Evolutionary conservation across 2,888 invertebrate genomes (phyloP), one percentile per base, ranked within the genome.

Genomic region (Drosophila merina): DNA sequence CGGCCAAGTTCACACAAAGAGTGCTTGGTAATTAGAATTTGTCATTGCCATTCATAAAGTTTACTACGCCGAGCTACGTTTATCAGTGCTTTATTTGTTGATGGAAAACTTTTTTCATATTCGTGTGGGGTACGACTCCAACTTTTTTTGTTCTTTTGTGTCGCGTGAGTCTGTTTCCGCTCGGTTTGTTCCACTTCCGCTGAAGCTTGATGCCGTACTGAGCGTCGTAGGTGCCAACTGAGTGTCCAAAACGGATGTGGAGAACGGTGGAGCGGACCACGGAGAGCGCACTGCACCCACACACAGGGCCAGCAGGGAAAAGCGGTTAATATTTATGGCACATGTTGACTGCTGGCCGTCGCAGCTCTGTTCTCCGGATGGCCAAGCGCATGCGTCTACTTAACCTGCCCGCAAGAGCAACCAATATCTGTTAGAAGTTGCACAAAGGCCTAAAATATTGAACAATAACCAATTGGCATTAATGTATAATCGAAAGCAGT

Each of bases 251-350:
- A 62, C 71, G 57, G 59, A 54, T 57, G 59, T 52, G 66, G 45
- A 48, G 56, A 38, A 25, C 31, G 60, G 60, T 38, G 47, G 33
- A 52, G 52, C 55, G 63, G 20, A 66, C 58, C 72, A 60, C 74
- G 58, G 77, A 54, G 54, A 71, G 56, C 51, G 28, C 12, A 57
- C 28, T 80, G 76, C 83, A 75, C 55, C 67, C 71, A 57, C 64
- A 69, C 64, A 44, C 26, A 42, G 44, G 28, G 66, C 50, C 54
- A 83, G 72, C 60, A 77, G 68, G 44, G 70, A 50, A 77, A 81
- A 75, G 74, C 84, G 81, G 86, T 81, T 86, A 83, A 62, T 69
- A 86, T 86, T 86, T 81, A 86, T 81, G 86, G 84, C 86, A 84
- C 84, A 84, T 86, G 84, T 84, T 84, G 84, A 85, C 82, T 82